Conservation (phyloP, 1,140 invertebrate species). For the Meloidogyne exigua region DNA sequence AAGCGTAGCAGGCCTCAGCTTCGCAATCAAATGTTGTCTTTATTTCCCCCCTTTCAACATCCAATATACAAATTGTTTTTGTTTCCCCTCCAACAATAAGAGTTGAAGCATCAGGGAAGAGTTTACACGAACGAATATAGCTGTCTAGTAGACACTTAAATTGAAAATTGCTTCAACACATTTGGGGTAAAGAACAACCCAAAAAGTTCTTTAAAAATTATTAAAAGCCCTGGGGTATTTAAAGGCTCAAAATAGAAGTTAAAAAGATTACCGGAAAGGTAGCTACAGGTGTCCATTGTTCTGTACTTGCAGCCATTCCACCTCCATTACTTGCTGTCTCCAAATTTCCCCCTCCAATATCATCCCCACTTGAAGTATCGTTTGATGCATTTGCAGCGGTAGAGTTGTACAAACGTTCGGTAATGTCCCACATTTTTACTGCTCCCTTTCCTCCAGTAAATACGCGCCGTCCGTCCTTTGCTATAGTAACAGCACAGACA, state of each 20-base stretch:
- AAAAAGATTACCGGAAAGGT: conserved; percentile 7
- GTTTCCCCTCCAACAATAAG: conserved; percentile 95
- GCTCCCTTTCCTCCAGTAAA: conserved; percentile 98
- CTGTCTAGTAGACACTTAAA: conserved; percentile 85
- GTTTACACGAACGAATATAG: conserved; percentile 93
- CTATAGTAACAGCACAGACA: conserved; percentile 82
- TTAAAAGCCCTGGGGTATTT: too few species aligned
- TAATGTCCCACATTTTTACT: conserved; percentile 79
- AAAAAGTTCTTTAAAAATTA: too few species aligned
- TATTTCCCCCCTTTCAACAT: conserved; percentile 77
- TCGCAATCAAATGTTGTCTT: conserved; percentile 88
- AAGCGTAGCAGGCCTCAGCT: conserved; percentile 92
- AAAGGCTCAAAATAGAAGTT: too few species aligned
- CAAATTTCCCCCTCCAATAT: not conserved
- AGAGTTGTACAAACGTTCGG: conserved; percentile 13
- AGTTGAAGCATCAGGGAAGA: conserved; percentile 90
- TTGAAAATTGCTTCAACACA: too few species aligned
- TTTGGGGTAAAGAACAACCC: too few species aligned
- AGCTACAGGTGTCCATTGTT: conserved; percentile 24
- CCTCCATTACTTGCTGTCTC: not conserved
- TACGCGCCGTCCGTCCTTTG: conserved; percentile 79
- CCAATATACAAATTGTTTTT: conserved; percentile 91
- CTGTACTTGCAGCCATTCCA: conserved; percentile 70
- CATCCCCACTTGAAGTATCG: conserved; percentile 2
- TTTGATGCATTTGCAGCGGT: not conserved